Evolutionary conservation across 2,888 invertebrate genomes (phyloP).

Genomic region (Boloria selene): DNA sequence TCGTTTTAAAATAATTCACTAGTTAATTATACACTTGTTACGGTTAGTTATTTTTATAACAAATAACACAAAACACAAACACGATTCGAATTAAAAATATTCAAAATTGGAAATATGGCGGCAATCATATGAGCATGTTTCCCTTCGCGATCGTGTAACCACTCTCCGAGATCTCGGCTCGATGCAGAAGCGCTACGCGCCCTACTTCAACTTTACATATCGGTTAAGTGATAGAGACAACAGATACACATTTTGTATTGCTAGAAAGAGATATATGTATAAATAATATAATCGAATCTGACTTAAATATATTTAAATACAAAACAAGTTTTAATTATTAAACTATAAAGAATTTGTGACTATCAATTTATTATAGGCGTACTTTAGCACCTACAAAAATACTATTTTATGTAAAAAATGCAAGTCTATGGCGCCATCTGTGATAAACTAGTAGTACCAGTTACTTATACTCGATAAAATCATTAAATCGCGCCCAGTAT

Average conservation of each 20-base stretch:
- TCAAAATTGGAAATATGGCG: constrained; percentile 67
- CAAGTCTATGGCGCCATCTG: constrained; percentile 11
- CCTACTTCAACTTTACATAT: constrained; percentile 72
- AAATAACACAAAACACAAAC: constrained; percentile 55
- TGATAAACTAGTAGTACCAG: not conserved
- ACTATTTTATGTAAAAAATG: not conserved
- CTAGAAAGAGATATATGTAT: constrained; percentile 26
- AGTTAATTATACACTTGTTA: constrained; percentile 41
- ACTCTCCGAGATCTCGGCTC: constrained; percentile 78
- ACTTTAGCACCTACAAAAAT: not conserved
- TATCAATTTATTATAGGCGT: not conserved
- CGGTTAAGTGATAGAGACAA: constrained; percentile 67
- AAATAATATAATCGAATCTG: not conserved
- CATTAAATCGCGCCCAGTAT: constrained; percentile 2
- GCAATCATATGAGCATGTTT: constrained; percentile 76
- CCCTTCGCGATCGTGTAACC: constrained; percentile 74
- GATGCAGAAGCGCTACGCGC: constrained; percentile 68
- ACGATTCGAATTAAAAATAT: constrained; percentile 50
- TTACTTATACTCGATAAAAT: not conserved
- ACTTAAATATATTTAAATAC: not conserved
- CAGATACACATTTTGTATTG: constrained; percentile 30
- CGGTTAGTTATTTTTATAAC: constrained; percentile 29
- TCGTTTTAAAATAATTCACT: constrained; percentile 29
- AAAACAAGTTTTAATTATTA: not conserved
- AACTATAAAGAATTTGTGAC: not conserved